phyloP scores from a whole-genome alignment of 2,888 invertebrate species.

The Tuberolachnus salignus region DNA sequence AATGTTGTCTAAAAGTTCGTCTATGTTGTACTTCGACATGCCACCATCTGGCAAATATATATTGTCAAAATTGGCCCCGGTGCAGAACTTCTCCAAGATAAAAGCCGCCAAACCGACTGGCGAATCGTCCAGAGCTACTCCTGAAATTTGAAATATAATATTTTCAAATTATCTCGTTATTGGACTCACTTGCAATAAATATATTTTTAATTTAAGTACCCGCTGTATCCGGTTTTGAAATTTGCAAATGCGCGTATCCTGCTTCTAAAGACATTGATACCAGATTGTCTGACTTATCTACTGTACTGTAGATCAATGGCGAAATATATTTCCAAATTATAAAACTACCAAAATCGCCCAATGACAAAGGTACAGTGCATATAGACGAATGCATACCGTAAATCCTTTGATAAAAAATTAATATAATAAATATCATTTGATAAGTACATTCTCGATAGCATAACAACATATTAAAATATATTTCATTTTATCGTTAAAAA shows the following conservation, averaged over 20 bases:
- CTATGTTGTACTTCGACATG: conserved; percentile 68
- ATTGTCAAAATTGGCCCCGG: conserved; percentile 70
- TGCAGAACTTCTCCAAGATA: conserved; percentile 86
- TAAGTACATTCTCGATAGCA: too few relatives aligned
- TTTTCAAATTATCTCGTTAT: too few relatives aligned
- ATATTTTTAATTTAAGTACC: conserved; percentile 67
- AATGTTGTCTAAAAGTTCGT: conserved; percentile 76
- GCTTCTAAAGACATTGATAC: conserved; percentile 61
- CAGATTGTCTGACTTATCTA: conserved; percentile 61
- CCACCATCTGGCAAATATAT: conserved; percentile 70
- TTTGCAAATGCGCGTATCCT: conserved; percentile 78
- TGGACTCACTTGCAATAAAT: neutral
- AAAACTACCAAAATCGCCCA: conserved; percentile 60
- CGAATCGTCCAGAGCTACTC: conserved; percentile 73
- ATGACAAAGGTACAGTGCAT: conserved; percentile 63
- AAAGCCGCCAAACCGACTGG: conserved; percentile 88
- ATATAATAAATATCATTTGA: too few relatives aligned
- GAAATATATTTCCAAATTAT: conserved; percentile 65
- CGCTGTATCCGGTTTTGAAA: conserved; percentile 87
- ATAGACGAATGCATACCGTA: conserved; percentile 72
- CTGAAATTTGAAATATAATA: conserved; percentile 63
- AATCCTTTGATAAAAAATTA: conserved; percentile 63
- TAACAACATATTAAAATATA: too few relatives aligned
- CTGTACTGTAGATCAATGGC: conserved; percentile 67
- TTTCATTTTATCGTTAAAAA: too few relatives aligned